A percentile compares a stretch with the other conserved stretches of the same genome.
phyloP scores from a whole-genome alignment of 1,140 invertebrate genomes.

The Agrilus planipennis region DNA sequence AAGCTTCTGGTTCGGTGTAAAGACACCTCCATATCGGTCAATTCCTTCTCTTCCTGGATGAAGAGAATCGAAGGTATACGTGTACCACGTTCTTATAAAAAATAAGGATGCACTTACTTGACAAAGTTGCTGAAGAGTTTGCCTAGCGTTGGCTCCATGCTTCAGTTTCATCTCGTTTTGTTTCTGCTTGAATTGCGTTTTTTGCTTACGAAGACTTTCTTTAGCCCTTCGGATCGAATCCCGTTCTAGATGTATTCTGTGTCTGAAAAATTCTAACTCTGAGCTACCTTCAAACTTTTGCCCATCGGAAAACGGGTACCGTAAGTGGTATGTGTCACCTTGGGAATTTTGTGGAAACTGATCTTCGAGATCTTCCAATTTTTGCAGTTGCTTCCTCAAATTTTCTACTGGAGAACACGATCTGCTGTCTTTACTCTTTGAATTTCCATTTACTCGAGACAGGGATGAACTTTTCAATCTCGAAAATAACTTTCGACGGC shows the following conservation, averaged over 20 bases:
- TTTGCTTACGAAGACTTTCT: conserved; percentile 50
- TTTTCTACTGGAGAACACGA: conserved; percentile 61
- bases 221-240: conserved; percentile 63
- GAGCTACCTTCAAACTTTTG: conserved; percentile 39
- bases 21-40: conserved; percentile 69
- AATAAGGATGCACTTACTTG: conserved; percentile 35
- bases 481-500: conserved; percentile 47
- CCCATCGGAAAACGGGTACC: conserved; percentile 35
- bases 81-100: too few species aligned
- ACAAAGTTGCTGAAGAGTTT: conserved; percentile 49
- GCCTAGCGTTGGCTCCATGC: conserved; percentile 37
- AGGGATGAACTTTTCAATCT: conserved; percentile 51
- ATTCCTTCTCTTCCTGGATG: conserved; percentile 58
- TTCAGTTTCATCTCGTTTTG: conserved; percentile 49
- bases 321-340: conserved; percentile 57
- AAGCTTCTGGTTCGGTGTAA: conserved; percentile 62
- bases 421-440: conserved; percentile 27
- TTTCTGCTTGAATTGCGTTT: conserved; percentile 41
- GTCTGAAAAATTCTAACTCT: conserved; percentile 67
- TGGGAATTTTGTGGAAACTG: conserved; percentile 51
- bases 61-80: background rate
- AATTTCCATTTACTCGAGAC: conserved; percentile 39
- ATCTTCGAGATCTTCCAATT: conserved; percentile 67
- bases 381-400: conserved; percentile 59
- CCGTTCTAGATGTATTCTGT: conserved; percentile 62